Percentiles rank a stretch among this genome's conserved stretches.
These are phyloP conservation scores for Neuroterus valhalla DNA, from an alignment of 1,140 invertebrate species.

Conservation along the genomic window DNA sequence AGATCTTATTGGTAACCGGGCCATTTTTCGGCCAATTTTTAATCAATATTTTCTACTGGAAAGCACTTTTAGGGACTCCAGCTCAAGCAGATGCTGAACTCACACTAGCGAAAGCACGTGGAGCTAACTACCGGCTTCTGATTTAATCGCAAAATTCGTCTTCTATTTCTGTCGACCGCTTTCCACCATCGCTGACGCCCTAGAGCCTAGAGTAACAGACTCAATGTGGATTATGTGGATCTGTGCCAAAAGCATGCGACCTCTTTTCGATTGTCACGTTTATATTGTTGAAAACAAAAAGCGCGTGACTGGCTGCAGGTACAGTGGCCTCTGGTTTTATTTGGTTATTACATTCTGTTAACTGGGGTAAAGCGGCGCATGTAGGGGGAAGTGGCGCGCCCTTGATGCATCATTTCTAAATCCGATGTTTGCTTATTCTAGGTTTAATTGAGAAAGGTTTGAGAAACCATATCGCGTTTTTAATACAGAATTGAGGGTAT, in stretches of 20 bases:
- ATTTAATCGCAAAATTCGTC: constrained; percentile 21
- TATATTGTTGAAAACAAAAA: background rate
- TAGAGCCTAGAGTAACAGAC: constrained; percentile 11
- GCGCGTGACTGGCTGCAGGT: background rate
- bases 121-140: constrained; percentile 37
- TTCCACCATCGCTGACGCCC: constrained; percentile 2
- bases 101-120: constrained; percentile 35
- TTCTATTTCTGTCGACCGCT: constrained; percentile 11
- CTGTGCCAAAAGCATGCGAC: constrained; percentile 29
- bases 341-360: no score
- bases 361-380: no score
- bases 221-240: constrained; percentile 23
- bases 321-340: background rate
- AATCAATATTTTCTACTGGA: no score
- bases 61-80: constrained; percentile 4
- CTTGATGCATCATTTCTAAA: no score
- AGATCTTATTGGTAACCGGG: constrained; percentile 61
- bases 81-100: constrained; percentile 13
- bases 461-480: no score
- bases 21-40: constrained; percentile 45
- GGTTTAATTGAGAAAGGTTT: no score
- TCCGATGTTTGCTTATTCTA: no score
- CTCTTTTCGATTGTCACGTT: constrained; percentile 13
- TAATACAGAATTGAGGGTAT: no score
- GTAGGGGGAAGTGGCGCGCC: no score